These are phyloP conservation scores for Pachliopta kotzebuea DNA, from an alignment of 2,888 invertebrate genomes.

Conservation along the genomic window DNA sequence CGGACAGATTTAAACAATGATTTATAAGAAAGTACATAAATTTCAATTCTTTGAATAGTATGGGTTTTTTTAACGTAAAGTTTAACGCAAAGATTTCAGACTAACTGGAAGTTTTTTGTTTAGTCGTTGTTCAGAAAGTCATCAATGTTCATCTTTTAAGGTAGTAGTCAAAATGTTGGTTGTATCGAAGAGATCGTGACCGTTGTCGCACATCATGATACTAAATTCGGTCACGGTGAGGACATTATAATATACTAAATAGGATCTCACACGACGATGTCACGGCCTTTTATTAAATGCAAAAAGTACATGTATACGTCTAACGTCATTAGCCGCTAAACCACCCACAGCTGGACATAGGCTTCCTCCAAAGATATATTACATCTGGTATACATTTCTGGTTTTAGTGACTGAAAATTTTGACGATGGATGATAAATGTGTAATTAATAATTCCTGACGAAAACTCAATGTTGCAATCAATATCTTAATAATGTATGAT, in stretches of 20 bases:
- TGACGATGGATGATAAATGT: no score
- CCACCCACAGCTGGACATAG: no score
- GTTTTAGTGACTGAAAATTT: no score
- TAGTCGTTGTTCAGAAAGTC: neutral
- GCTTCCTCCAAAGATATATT: no score
- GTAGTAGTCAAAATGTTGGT: conserved; percentile 5
- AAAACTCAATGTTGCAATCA: no score
- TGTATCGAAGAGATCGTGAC: conserved; percentile 13
- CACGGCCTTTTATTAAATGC: no score
- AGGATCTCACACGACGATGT: neutral
- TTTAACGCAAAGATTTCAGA: neutral
- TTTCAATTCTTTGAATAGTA: conserved; percentile 4
- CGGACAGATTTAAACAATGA: conserved; percentile 17
- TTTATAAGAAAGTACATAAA: conserved; percentile 10
- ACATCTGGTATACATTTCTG: no score
- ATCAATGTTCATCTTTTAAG: conserved; percentile 6
- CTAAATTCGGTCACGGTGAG: conserved; percentile 7
- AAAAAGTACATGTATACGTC: no score
- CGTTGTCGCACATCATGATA: conserved; percentile 14
- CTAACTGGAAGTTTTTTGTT: conserved; percentile 1
- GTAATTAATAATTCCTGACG: no score
- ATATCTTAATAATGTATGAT: no score
- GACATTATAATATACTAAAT: conserved; percentile 9
- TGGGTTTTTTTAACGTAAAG: neutral
- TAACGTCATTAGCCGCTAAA: no score